Evolutionary conservation across 2,888 invertebrate genomes (phyloP), one percentile per base, ranked within the genome.

Genomic region (Phymatocera aterrima): DNA sequence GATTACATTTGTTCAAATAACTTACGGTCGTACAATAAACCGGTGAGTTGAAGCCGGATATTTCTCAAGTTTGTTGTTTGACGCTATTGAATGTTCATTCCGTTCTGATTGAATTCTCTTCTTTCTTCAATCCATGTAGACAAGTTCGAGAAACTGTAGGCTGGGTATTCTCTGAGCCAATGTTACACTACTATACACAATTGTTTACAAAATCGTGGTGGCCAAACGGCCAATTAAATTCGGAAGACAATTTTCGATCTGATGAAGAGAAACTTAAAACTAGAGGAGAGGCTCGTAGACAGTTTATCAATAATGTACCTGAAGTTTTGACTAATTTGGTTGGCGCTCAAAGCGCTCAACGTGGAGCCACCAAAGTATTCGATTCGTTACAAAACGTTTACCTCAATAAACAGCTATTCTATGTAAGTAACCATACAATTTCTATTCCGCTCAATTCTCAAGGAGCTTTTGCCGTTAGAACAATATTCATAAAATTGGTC

Each of bases 11-110:
- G 97, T 98, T 31, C 97, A 97, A 91, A 95, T 97, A 79, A 96
- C 97, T 0, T 97, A 97, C 88, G 97, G 97, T n/a, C 93, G 97
- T 81, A 97, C 97, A 79, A 98, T 98, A 64, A 98, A 97, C 89
- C 94, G 95, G 94, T 95, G 91, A 91, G 83, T 68, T 48, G 18
- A 40, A 54, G 34, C 15, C 1, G 57, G 31, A 51, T 2, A n/a
- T 5, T 5, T 65, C 31, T n/a, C 24, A 57, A 70, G n/a, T 61
- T 18, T 40, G 15, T 40, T 2, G 21, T 28, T 57, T 15, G 4
- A 5, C 3, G 15, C 28, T n/a, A 37, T 15, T 64, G 8, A 64
- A 37, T 37, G n/a, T n/a, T 37, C 34, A 3, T n/a, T 37, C 34
- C n/a, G 4, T 4, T 18, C 10, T 37, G 3, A 61, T 10, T 78